Percentiles rank a stretch among this genome's conserved stretches.
These are phyloP conservation scores for Stichodactyla helianthus DNA, from an alignment of 64 coral and sea anemone species.

Conservation along the genomic window DNA sequence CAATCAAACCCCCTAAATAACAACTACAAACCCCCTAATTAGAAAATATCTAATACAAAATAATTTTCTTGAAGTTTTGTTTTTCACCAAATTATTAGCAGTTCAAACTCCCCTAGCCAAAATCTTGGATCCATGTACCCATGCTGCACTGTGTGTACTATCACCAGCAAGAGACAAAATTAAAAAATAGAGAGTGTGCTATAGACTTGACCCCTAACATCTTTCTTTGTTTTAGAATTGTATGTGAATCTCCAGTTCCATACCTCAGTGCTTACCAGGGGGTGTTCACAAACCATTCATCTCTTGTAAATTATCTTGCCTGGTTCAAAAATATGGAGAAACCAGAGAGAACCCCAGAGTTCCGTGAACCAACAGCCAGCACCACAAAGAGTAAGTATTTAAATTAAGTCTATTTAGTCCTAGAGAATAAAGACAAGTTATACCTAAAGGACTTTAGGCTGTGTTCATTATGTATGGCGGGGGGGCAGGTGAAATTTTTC, in stretches of 20 bases:
- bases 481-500: too few species aligned
- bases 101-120: too few species aligned
- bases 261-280: conserved; percentile 79
- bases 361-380: conserved; percentile 1
- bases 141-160: too few species aligned
- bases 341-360: not conserved
- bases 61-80: too few species aligned
- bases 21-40: too few species aligned
- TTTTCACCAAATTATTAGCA: too few species aligned
- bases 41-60: too few species aligned
- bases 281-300: conserved; percentile 56
- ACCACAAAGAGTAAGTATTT: not conserved
- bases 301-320: conserved; percentile 53
- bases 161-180: not conserved
- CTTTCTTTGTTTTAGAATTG: conserved; percentile 37
- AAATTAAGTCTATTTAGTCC: not conserved
- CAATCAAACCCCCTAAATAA: too few species aligned
- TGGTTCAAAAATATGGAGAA: conserved; percentile 50
- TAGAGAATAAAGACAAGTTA: too few species aligned
- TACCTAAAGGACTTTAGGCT: too few species aligned
- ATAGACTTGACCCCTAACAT: not conserved
- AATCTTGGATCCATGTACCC: too few species aligned
- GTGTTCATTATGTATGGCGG: too few species aligned
- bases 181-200: not conserved
- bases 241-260: conserved; percentile 14